Percentiles rank a stretch among this genome's conserved stretches.
phyloP scores from a whole-genome alignment of 2,113 vertebrate species.

The Callionymus lyra region DNA sequence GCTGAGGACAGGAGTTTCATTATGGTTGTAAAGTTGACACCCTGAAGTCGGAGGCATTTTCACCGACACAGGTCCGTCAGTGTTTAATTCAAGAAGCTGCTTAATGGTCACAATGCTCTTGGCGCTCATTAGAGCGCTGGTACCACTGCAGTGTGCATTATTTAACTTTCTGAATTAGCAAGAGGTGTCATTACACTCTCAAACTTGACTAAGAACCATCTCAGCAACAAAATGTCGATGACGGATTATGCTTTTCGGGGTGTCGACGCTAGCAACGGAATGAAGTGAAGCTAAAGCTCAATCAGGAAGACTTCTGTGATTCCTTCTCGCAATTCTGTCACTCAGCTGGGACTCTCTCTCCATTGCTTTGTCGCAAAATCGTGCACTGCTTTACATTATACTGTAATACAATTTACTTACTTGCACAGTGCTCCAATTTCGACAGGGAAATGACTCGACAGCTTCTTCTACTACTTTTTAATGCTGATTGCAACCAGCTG shows the following conservation, averaged over 20 bases:
- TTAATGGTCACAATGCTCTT: background rate
- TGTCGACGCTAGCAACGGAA: no score
- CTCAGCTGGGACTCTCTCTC: no score
- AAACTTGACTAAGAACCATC: conserved; percentile 8
- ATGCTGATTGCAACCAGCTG: no score
- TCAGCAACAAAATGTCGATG: conserved; percentile 8
- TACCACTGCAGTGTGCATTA: conserved; percentile 5
- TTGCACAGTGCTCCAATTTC: no score
- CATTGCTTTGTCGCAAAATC: no score
- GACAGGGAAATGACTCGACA: no score
- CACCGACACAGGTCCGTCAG: background rate
- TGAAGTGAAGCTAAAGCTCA: no score
- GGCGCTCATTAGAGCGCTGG: background rate
- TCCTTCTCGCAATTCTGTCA: no score
- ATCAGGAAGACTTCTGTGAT: no score
- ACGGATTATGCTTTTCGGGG: conserved; percentile 6
- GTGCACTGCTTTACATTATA: no score
- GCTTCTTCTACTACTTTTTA: no score
- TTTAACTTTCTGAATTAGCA: conserved; percentile 13
- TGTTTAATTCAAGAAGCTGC: conserved; percentile 13
- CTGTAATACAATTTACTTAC: no score
- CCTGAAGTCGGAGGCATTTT: conserved; percentile 4
- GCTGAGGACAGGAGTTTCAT: conserved; percentile 22
- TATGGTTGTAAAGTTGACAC: conserved; percentile 19
- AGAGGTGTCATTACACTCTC: conserved; percentile 5